phyloP scores from a whole-genome alignment of 2,797 vertebrate genomes.

The Scarus forsteni region DNA sequence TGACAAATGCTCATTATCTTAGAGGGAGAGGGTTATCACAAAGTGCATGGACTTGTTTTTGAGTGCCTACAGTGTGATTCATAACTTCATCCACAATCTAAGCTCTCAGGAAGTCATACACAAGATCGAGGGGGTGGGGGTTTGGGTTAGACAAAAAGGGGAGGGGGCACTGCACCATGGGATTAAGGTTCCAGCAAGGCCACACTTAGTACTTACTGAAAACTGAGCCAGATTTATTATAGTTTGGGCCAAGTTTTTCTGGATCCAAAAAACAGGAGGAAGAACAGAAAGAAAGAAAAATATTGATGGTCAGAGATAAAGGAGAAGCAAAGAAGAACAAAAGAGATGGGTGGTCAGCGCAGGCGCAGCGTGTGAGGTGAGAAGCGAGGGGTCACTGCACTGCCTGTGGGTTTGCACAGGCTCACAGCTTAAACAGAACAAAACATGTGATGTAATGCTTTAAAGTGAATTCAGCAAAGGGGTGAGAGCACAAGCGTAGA shows the following conservation, averaged over 20 bases:
- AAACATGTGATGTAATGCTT: constrained; percentile 1
- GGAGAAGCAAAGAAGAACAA: constrained; percentile 50
- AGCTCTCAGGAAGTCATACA: constrained; percentile 58
- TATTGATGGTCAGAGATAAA: constrained; percentile 62
- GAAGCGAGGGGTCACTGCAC: not conserved
- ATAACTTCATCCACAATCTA: constrained; percentile 30
- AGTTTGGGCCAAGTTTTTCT: constrained; percentile 87
- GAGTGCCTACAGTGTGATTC: constrained; percentile 35
- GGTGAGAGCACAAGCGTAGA: not conserved
- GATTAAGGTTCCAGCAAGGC: constrained; percentile 78
- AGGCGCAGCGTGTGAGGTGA: not conserved
- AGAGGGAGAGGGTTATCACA: constrained; percentile 53
- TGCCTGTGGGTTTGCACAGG: not conserved
- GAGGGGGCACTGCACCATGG: constrained; percentile 66
- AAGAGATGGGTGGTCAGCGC: constrained; percentile 29
- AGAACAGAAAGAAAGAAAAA: constrained; percentile 68
- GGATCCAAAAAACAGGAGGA: constrained; percentile 80
- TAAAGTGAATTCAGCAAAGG: not conserved
- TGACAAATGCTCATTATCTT: constrained; percentile 46
- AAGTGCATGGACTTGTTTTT: constrained; percentile 21
- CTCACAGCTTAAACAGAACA: constrained; percentile 8
- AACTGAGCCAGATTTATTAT: constrained; percentile 87
- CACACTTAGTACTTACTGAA: constrained; percentile 89
- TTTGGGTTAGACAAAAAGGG: constrained; percentile 70
- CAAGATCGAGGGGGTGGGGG: constrained; percentile 44